Conservation (phyloP, 2,888 invertebrate genomes). For the Parnassius mnemosyne region DNA sequence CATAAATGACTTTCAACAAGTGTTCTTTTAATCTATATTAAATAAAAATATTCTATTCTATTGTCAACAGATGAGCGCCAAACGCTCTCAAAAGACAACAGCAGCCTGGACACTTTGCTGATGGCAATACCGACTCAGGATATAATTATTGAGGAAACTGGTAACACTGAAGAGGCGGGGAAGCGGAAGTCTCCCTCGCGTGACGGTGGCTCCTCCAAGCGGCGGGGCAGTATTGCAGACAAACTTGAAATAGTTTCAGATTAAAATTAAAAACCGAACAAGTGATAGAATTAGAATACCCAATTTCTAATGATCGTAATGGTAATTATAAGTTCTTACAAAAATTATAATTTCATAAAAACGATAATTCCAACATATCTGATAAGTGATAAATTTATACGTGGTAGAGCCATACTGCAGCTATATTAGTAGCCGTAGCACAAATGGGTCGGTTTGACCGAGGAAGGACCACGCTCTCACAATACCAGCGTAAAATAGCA, state of each 20-base stretch:
- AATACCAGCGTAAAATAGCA: no score
- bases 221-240: conserved; percentile 41
- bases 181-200: conserved; percentile 56
- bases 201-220: conserved; percentile 42
- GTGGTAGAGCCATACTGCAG: no score
- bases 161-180: conserved; percentile 32
- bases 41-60: neutral
- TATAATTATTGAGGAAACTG: conserved; percentile 50
- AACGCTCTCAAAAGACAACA: conserved; percentile 43
- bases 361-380: no score
- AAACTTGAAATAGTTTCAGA: conserved; percentile 43
- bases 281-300: no score
- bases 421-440: no score
- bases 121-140: conserved; percentile 63
- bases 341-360: no score
- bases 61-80: conserved; percentile 51
- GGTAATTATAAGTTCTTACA: no score
- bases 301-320: no score
- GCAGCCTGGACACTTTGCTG: conserved; percentile 55
- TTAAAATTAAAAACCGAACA: neutral
- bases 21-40: neutral
- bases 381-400: no score
- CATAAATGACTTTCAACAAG: no score
- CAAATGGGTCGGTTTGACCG: no score
- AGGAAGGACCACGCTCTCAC: no score